A percentile compares a stretch with the other conserved stretches of the same genome.
These are phyloP conservation scores for Antechinus flavipes DNA, from an alignment of 2,113 vertebrate genomes.

Conservation along the genomic window DNA sequence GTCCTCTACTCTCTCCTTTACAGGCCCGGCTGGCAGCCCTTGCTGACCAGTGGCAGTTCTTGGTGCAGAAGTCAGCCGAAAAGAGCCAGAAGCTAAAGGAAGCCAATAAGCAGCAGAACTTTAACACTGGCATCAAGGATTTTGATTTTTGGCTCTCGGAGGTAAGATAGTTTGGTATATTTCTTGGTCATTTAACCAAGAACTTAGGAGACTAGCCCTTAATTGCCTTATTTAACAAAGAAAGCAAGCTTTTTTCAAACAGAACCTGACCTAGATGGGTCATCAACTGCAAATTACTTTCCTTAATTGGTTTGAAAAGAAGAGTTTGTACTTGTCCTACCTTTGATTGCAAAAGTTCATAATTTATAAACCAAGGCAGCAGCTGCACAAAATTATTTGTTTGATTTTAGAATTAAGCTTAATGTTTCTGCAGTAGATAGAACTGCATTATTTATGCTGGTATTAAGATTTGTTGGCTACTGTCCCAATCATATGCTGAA, in stretches of 20 bases:
- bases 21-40: constrained; percentile 93
- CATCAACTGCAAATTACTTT: not conserved
- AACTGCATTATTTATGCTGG: not conserved
- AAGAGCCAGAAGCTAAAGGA: constrained; percentile 99
- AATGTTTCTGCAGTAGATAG: not conserved
- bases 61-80: constrained; percentile 98
- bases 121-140: constrained; percentile 99
- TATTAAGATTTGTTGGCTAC: not conserved
- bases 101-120: constrained; percentile 99
- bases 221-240: not conserved
- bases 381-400: not conserved
- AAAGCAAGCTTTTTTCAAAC: not conserved
- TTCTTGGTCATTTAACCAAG: accelerated
- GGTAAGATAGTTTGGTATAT: constrained; percentile 81
- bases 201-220: not conserved
- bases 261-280: not conserved
- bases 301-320: not conserved
- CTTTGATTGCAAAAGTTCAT: not conserved
- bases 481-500: not conserved
- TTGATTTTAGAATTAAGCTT: not conserved
- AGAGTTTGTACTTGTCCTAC: not conserved
- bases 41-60: constrained; percentile 99
- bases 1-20: not conserved
- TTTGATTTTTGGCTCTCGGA: constrained; percentile 99
- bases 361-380: not conserved